Base-by-base conservation (phyloP, 2,888 invertebrate genomes). In the Acanthosepion pharaonis region DNA sequence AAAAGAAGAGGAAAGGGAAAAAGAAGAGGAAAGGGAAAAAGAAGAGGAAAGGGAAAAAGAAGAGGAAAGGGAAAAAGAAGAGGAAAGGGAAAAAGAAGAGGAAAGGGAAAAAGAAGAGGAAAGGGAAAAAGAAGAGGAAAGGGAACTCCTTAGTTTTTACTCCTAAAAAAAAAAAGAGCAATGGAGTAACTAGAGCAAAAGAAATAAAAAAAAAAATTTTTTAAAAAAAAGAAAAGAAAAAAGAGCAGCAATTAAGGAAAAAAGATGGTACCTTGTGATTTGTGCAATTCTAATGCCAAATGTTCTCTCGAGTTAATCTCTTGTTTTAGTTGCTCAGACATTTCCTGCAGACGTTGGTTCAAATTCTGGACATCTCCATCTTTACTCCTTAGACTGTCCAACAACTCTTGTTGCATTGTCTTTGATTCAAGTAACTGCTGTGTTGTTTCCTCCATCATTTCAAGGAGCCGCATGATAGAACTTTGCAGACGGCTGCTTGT, bases 251-350 rank as follows among this genome's bases (percentile, higher is more conserved):
- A 51, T 25, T 2, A n/a, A 51, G 6, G 8, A 42, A 20, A 28
- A 91, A 94, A 25, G 42, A 53, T 3, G 28, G 20, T 95, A 97
- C 97, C 97, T 96, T 97, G 97, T 28, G 97, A 97, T 95, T 97
- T 97, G 95, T 97, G 96, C 11, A 97, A 96, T 95, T 97, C 97
- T 94, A 97, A 95, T 5, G 97, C 97, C 33, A 97, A 96, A 95
- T 96, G 97, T 94, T 97, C 97, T 95, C 97, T 97, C 23, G 97
- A 96, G 33, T 96, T 96, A 25, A 96, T 96, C 95, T 97, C 97
- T 59, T 96, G 96, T 25, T 95, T 94, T 11, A 97, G 95, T 25
- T 96, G 95, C 95, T 96, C 97, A 95, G 96, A 96, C 55, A 97
- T 95, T 64, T 97, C 97, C 48, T 95, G 95, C 93, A 95, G 96